These are phyloP conservation scores for Ondatra zibethicus DNA, from an alignment of 2,113 vertebrate genomes.

Conservation along the genomic window DNA sequence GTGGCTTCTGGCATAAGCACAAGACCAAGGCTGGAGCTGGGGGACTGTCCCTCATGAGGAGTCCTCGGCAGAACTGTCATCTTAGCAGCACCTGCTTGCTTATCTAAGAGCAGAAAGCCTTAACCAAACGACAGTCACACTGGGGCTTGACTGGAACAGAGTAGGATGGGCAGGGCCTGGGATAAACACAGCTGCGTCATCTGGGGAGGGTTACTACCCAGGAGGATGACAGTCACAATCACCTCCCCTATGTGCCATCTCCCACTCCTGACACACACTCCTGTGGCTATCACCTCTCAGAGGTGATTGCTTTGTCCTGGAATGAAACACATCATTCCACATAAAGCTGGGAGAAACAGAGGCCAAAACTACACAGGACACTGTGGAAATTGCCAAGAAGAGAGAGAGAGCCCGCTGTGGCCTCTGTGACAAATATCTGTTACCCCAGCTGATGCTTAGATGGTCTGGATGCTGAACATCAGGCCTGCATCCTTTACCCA, in stretches of 20 bases:
- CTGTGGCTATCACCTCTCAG: background rate
- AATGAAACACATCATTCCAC: background rate
- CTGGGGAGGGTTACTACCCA: background rate
- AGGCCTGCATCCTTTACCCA: background rate
- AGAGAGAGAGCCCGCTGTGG: background rate
- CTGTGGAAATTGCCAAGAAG: background rate
- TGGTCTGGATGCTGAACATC: background rate
- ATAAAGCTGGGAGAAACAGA: background rate
- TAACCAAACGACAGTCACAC: background rate
- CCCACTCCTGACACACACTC: background rate
- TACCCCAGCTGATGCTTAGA: background rate
- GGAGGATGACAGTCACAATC: background rate
- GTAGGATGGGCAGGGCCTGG: too few species aligned
- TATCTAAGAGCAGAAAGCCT: background rate
- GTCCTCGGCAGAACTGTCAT: background rate
- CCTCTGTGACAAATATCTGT: background rate
- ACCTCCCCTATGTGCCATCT: fast-evolving
- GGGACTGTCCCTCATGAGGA: background rate
- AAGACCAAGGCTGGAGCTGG: background rate
- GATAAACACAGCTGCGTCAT: background rate
- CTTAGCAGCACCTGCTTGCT: background rate
- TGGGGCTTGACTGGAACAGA: background rate
- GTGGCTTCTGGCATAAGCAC: background rate
- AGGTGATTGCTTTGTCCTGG: background rate
- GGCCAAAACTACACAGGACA: background rate